These are phyloP conservation scores for Noctua janthina DNA, from an alignment of 2,888 invertebrate genomes.

Conservation along the genomic window DNA sequence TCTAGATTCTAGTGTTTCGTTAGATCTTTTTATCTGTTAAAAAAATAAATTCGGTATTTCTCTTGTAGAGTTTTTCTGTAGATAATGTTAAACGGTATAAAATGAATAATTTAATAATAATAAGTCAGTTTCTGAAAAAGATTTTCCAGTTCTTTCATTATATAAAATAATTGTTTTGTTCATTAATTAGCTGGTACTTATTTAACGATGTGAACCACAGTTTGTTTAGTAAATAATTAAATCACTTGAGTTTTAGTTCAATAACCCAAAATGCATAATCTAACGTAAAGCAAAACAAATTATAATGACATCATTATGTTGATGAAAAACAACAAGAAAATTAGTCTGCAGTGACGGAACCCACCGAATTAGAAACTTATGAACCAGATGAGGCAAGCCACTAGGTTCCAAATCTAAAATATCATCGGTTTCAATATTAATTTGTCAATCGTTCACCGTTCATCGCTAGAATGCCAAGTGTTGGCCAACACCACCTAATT, in stretches of 20 bases:
- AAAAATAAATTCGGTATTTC: background rate
- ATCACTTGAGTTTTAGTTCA: constrained; percentile 20
- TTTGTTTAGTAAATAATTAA: constrained; percentile 1
- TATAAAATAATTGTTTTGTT: background rate
- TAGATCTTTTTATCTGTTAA: constrained; percentile 22
- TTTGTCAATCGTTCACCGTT: constrained; percentile 49
- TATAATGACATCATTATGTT: constrained; percentile 2
- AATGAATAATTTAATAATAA: background rate
- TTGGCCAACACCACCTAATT: constrained; percentile 51
- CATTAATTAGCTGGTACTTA: background rate
- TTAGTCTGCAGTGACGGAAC: constrained; percentile 4
- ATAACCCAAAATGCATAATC: constrained; percentile 12
- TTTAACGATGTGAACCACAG: constrained; percentile 12
- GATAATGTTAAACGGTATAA: background rate
- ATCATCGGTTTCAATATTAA: constrained; percentile 35
- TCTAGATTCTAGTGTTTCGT: constrained; percentile 28
- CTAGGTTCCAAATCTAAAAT: constrained; percentile 18
- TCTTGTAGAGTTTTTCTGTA: background rate
- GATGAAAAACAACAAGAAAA: background rate
- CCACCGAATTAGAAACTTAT: constrained; percentile 12
- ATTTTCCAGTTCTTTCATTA: background rate
- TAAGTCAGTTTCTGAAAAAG: background rate
- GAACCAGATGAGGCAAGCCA: constrained; percentile 16
- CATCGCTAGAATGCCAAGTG: constrained; percentile 37
- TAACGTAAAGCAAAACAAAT: background rate